phyloP scores from a whole-genome alignment of 2,888 invertebrate genomes.

The Megaustenia siamemsis region DNA sequence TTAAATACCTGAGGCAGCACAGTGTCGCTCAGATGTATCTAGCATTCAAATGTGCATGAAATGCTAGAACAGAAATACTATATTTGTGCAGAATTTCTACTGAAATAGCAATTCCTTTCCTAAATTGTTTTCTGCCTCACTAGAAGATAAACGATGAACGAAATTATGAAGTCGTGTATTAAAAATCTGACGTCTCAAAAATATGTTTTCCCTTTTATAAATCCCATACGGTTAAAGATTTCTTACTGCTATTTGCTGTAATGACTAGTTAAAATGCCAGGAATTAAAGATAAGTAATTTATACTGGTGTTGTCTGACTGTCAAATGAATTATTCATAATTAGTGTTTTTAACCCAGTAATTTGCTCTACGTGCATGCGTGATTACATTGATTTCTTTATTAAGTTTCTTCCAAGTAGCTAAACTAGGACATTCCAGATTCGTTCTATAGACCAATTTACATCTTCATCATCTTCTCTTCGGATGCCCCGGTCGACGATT shows the following conservation, averaged over 20 bases:
- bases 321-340: not conserved
- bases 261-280: conserved; percentile 18
- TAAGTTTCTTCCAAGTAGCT: not conserved
- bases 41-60: no score
- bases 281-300: conserved; percentile 35
- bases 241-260: not conserved
- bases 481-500: no score
- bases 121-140: not conserved
- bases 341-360: conserved; percentile 10
- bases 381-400: not conserved
- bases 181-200: conserved; percentile 14
- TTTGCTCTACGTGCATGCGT: not conserved
- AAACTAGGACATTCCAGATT: no score
- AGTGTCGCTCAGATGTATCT: no score
- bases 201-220: conserved; percentile 13
- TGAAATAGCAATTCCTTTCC: not conserved
- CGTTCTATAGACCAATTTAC: no score
- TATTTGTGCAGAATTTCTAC: no score
- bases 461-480: no score
- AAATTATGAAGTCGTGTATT: conserved; percentile 1
- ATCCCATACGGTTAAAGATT: conserved; percentile 9
- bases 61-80: no score
- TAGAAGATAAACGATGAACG: not conserved
- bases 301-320: not conserved
- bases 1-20: no score